Percentiles rank a stretch among this genome's conserved stretches.
phyloP scores from a whole-genome alignment of 2,888 invertebrate genomes.

The Villa cingulata region DNA sequence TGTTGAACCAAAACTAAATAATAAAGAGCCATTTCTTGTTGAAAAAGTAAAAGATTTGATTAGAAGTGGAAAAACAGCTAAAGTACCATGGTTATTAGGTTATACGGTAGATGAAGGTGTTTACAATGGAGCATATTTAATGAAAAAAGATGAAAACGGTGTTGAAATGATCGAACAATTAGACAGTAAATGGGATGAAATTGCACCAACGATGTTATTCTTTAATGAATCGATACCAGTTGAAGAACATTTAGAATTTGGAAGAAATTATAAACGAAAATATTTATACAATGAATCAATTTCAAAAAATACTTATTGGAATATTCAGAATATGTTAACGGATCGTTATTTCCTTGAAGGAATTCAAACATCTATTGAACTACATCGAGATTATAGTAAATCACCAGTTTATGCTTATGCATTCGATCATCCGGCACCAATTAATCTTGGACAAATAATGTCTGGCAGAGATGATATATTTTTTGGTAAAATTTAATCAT shows the following conservation, averaged over 20 bases:
- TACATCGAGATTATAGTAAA: conserved; percentile 42
- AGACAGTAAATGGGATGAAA: conserved; percentile 43
- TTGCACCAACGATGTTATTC: conserved; percentile 49
- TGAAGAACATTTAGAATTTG: conserved; percentile 30
- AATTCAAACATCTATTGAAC: conserved; percentile 44
- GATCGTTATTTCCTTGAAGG: conserved; percentile 50
- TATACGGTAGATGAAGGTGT: conserved; percentile 59
- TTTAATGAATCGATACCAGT: conserved; percentile 40
- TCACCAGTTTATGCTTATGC: conserved; percentile 51
- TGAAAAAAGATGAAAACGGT: conserved; percentile 23
- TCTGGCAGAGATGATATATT: conserved; percentile 35
- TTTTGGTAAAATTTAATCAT: conserved; percentile 39
- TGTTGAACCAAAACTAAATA: conserved; percentile 40
- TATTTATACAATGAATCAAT: conserved; percentile 43
- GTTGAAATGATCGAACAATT: conserved; percentile 38
- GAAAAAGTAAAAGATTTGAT: conserved; percentile 51
- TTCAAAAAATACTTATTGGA: conserved; percentile 35
- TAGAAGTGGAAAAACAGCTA: conserved; percentile 43
- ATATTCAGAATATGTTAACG: conserved; percentile 41
- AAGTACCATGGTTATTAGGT: conserved; percentile 55
- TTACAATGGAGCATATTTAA: conserved; percentile 44
- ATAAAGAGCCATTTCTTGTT: conserved; percentile 48
- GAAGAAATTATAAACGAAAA: conserved; percentile 41
- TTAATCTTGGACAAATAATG: conserved; percentile 43
- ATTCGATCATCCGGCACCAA: conserved; percentile 46